Evolutionary conservation across 2,797 vertebrate genomes (phyloP), one percentile per base, ranked within the genome.

Genomic region (Spinus olivaceus): DNA sequence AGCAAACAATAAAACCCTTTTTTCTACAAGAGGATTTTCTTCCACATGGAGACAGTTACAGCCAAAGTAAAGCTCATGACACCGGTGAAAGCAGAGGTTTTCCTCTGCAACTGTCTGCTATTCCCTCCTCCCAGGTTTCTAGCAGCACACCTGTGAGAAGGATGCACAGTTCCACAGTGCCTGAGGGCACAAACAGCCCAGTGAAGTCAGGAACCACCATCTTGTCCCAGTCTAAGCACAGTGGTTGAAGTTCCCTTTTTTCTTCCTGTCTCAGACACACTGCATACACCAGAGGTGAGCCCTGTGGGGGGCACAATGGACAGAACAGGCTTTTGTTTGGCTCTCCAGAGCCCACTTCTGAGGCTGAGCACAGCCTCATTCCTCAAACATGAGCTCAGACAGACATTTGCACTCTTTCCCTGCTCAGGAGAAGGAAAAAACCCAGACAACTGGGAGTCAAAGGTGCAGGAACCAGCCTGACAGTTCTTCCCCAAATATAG

Each of bases 181-280:
- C 60, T 20, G 10, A 59, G 35, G 14, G 24, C 39, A 54, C 37
- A 53, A 69, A 65, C 2, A 1, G 76, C 37, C 37, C 35, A 28
- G 21, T 12, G 39, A 88, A 32, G 39, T 44, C n/a, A 27, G 65
- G 27, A 66, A 53, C 8, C 14, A 49, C 23, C 32, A 42, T 70
- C 69, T 20, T 39, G 12, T 41, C 41, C 39, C 11, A 2, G 53
- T 66, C 8, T 59, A 50, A 51, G 53, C 33, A 50, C 5, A 41
- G 17, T 21, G 49, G 14, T 54, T 71, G 47, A 51, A 56, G 23
- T 28, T 56, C 10, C 27, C 11, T 46, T 59, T 50, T 53, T 61
- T 19, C 8, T 32, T 11, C 33, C 83, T 21, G 20, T 30, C 33
- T 51, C 0, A 0, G 46, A 44, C 25, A 53, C 46, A 10, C 0